Evolutionary conservation across 1,140 invertebrate genomes (phyloP).

Genomic region (Platyscapa corneri): DNA sequence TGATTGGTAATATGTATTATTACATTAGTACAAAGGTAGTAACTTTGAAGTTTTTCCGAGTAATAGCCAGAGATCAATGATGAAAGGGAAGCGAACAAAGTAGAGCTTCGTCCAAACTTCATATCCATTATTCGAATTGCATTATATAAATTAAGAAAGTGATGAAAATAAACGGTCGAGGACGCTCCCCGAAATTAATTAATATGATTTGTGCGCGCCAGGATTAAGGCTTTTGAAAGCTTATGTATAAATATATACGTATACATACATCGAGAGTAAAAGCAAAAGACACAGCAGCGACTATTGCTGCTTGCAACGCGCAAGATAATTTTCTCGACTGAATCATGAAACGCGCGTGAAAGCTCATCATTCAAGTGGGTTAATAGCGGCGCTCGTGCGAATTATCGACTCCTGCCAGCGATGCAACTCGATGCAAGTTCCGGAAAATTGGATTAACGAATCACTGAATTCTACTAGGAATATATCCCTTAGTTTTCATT

Average conservation of each 20-base stretch:
- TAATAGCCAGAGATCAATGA: background rate
- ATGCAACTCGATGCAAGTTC: constrained; percentile 55
- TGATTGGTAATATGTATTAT: background rate
- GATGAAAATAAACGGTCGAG: constrained; percentile 10
- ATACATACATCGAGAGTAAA: background rate
- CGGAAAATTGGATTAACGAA: constrained; percentile 62
- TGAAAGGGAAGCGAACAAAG: background rate
- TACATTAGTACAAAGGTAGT: background rate
- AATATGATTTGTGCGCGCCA: constrained; percentile 21
- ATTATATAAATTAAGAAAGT: background rate
- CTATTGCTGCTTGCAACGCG: background rate
- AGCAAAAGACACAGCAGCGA: background rate
- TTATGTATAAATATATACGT: background rate
- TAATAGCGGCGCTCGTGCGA: constrained; percentile 46
- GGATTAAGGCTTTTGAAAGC: background rate
- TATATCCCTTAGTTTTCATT: constrained; percentile 2
- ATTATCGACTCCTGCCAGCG: constrained; percentile 54
- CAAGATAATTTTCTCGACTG: constrained; percentile 37
- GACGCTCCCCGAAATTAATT: constrained; percentile 31
- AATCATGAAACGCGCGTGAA: constrained; percentile 1
- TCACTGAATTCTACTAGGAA: constrained; percentile 51
- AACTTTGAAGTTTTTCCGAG: background rate
- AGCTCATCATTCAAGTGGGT: constrained; percentile 46
- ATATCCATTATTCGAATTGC: background rate
- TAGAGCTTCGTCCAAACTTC: background rate